Evolutionary conservation across 2,113 vertebrate genomes (phyloP).

Genomic region (Vulpes vulpes): DNA sequence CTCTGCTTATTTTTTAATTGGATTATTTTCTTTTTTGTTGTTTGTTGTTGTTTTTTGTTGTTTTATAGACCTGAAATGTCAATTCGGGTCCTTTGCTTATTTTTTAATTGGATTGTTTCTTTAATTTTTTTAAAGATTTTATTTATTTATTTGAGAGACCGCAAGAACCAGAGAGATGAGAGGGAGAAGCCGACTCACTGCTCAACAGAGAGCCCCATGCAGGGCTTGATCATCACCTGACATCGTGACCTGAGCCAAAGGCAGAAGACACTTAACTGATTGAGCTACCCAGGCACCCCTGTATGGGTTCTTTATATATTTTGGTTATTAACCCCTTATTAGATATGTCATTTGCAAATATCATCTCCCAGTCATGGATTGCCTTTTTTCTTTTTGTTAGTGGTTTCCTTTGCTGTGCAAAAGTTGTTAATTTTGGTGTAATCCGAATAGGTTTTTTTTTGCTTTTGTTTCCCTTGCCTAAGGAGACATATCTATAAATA

Average conservation of each 20-base stretch:
- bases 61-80: too few relatives aligned
- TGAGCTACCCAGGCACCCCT: background rate
- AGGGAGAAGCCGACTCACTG: too few relatives aligned
- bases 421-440: background rate
- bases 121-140: too few relatives aligned
- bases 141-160: too few relatives aligned
- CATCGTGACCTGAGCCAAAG: too few relatives aligned
- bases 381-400: background rate
- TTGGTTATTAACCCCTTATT: background rate
- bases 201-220: too few relatives aligned
- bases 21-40: background rate
- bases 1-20: background rate
- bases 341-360: background rate
- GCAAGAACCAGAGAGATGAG: too few relatives aligned
- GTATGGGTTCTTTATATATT: background rate
- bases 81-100: too few relatives aligned
- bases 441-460: background rate
- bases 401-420: background rate
- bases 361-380: background rate
- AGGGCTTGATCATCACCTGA: too few relatives aligned
- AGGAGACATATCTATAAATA: background rate
- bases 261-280: too few relatives aligned
- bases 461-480: background rate
- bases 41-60: too few relatives aligned
- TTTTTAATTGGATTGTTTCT: too few relatives aligned